These are phyloP conservation scores for Solea senegalensis DNA, from an alignment of 2,113 vertebrate species.

Conservation along the genomic window DNA sequence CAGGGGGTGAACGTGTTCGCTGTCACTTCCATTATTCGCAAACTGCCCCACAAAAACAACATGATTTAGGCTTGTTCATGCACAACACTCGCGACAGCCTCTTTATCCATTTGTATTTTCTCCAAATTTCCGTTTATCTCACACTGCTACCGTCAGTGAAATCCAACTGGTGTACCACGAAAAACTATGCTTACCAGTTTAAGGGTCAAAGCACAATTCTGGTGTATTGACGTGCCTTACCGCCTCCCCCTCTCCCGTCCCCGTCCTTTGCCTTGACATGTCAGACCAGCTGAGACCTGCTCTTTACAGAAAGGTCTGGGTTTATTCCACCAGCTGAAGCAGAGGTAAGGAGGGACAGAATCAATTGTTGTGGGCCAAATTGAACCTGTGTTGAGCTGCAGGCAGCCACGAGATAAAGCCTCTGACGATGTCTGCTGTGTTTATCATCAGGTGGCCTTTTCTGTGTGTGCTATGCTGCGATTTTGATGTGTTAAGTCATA, in stretches of 20 bases:
- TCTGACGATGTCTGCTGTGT: constrained; percentile 77
- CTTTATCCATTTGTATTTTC: too few species aligned
- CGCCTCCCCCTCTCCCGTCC: not conserved
- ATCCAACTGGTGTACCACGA: not conserved
- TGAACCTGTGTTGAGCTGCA: constrained; percentile 78
- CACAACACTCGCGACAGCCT: too few species aligned
- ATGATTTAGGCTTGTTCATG: too few species aligned
- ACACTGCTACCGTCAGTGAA: not conserved
- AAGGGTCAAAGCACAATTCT: constrained; percentile 25
- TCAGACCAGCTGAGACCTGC: constrained; percentile 70
- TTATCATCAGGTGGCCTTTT: constrained; percentile 85
- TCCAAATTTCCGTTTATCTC: too few species aligned
- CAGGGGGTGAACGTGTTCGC: too few species aligned
- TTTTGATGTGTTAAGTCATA: constrained; percentile 86
- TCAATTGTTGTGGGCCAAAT: constrained; percentile 83
- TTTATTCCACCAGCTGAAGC: constrained; percentile 72
- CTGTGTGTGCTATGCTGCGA: constrained; percentile 80
- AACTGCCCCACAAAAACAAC: too few species aligned
- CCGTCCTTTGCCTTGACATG: constrained; percentile 45
- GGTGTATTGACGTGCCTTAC: constrained; percentile 35
- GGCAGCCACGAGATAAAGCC: constrained; percentile 79
- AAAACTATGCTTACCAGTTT: constrained; percentile 6
- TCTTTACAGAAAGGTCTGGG: constrained; percentile 75
- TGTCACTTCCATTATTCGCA: too few species aligned
- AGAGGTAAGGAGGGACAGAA: constrained; percentile 75